These are phyloP conservation scores for Corvus moneduloides DNA, from an alignment of 2,113 vertebrate genomes.

Conservation along the genomic window DNA sequence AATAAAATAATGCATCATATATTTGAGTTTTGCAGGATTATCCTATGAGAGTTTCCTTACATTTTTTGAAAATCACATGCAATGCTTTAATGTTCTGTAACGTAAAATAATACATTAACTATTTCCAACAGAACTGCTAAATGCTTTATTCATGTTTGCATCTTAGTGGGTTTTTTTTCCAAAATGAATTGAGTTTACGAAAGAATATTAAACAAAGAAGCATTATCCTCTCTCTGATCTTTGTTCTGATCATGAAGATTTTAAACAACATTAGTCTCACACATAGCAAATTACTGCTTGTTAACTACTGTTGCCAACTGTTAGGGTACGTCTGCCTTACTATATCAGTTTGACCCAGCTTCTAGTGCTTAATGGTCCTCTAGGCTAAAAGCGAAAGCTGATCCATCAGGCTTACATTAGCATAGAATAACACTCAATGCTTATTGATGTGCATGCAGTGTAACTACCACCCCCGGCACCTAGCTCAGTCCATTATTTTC, in stretches of 20 bases:
- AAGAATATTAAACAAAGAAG: constrained; percentile 68
- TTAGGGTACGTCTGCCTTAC: constrained; percentile 71
- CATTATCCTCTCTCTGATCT: constrained; percentile 71
- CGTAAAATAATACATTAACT: constrained; percentile 10
- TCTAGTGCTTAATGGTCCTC: constrained; percentile 90
- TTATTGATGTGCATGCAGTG: constrained; percentile 84
- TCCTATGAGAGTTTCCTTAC: constrained; percentile 43
- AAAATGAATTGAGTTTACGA: constrained; percentile 61
- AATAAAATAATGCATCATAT: constrained; percentile 31
- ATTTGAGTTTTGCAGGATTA: constrained; percentile 47
- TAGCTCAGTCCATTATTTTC: constrained; percentile 83
- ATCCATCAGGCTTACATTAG: constrained; percentile 96
- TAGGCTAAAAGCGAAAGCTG: constrained; percentile 88
- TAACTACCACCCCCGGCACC: constrained; percentile 79
- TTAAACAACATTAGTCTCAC: constrained; percentile 66
- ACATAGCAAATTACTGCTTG: constrained; percentile 70
- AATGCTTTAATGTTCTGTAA: constrained; percentile 51
- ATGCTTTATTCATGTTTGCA: constrained; percentile 5
- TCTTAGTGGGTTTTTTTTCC: background rate
- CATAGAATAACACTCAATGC: constrained; percentile 85
- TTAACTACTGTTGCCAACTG: constrained; percentile 75
- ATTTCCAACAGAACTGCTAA: background rate
- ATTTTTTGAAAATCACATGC: constrained; percentile 53
- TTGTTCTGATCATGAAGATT: constrained; percentile 66
- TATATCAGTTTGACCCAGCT: constrained; percentile 83